Conservation (phyloP, 2,113 vertebrate species). For the Corythoichthys haematopterus region DNA sequence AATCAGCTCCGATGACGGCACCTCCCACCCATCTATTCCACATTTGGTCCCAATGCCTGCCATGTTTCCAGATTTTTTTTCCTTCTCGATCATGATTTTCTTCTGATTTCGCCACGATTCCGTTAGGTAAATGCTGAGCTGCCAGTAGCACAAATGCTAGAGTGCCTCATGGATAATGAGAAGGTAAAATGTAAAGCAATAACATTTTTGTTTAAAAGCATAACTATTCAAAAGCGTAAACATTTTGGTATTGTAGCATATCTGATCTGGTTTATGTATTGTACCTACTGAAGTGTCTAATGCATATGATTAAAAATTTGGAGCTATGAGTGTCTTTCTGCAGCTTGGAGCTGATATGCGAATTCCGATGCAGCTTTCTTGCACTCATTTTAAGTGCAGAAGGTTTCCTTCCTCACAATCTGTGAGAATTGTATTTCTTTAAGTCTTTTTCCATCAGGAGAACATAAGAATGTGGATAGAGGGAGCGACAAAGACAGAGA, state of each 20-base stretch:
- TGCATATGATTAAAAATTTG: neutral
- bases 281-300: neutral
- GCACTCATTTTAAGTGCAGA: conserved; percentile 49
- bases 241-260: neutral
- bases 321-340: neutral
- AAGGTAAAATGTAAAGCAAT: too few species aligned
- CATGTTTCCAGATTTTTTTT: conserved; percentile 26
- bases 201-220: too few species aligned
- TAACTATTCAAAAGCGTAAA: too few species aligned
- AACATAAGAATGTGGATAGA: conserved; percentile 48
- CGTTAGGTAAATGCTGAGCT: too few species aligned
- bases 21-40: conserved; percentile 60
- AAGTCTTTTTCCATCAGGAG: conserved; percentile 60
- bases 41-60: conserved; percentile 73
- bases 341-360: neutral
- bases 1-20: conserved; percentile 77
- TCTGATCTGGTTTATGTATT: neutral
- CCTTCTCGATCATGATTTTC: neutral
- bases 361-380: neutral
- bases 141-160: neutral
- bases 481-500: conserved; percentile 30
- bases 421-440: conserved; percentile 65
- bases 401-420: conserved; percentile 59
- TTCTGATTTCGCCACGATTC: neutral
- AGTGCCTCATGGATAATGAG: too few species aligned